phyloP scores from a whole-genome alignment of 2,797 vertebrate species.

The Lindbergichthys nudifrons region DNA sequence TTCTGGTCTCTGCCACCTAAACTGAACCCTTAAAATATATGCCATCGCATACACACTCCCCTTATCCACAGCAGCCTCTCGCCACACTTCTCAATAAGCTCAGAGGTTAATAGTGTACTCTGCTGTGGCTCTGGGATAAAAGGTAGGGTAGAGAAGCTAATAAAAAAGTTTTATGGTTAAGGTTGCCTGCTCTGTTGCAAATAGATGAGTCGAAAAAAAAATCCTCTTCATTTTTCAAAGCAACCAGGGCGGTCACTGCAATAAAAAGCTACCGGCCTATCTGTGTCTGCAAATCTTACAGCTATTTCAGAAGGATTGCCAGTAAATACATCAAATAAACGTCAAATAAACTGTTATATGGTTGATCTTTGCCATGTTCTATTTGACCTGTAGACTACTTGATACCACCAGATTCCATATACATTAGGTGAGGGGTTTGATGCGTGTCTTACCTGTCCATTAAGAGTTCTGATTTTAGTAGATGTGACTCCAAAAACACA shows the following conservation, averaged over 20 bases:
- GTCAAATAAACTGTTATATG: conserved; percentile 30
- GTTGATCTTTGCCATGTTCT: neutral
- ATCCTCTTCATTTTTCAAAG: conserved; percentile 58
- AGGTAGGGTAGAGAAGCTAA: conserved; percentile 60
- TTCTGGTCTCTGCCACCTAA: conserved; percentile 64
- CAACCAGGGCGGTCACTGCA: conserved; percentile 16
- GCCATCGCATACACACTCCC: conserved; percentile 52
- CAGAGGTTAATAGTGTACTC: conserved; percentile 61
- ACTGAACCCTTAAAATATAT: conserved; percentile 67
- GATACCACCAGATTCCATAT: conserved; percentile 17
- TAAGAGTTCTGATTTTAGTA: conserved; percentile 28
- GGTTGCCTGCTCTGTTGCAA: conserved; percentile 52
- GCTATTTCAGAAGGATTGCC: conserved; percentile 31
- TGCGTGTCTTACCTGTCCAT: conserved; percentile 6
- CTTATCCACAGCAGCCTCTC: conserved; percentile 40
- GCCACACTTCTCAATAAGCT: conserved; percentile 56
- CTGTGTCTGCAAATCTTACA: conserved; percentile 37
- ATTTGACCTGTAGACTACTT: neutral
- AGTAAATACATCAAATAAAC: conserved; percentile 11
- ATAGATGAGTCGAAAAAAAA: conserved; percentile 53
- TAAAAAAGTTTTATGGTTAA: conserved; percentile 62
- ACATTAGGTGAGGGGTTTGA: conserved; percentile 14
- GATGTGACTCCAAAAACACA: conserved; percentile 36
- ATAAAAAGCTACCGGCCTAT: conserved; percentile 28
- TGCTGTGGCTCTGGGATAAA: conserved; percentile 58